Evolutionary conservation across 2,888 invertebrate genomes (phyloP).

Genomic region (Phania funesta): DNA sequence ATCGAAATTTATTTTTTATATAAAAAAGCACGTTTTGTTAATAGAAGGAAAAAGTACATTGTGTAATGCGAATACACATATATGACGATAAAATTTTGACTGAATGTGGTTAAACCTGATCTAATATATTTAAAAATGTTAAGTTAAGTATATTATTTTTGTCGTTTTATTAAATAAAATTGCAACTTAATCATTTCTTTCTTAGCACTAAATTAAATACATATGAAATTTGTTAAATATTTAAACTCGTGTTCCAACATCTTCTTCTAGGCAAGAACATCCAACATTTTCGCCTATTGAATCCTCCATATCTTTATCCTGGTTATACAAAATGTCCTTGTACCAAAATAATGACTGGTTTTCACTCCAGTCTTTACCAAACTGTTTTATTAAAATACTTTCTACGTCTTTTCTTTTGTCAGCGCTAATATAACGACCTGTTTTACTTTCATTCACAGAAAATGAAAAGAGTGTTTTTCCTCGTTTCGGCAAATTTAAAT

Average conservation of each 20-base stretch:
- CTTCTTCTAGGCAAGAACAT: no score
- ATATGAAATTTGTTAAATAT: no score
- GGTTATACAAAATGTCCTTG: neutral
- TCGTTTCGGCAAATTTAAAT: neutral
- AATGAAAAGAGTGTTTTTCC: neutral
- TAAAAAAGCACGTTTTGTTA: neutral
- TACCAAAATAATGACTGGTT: constrained; percentile 1
- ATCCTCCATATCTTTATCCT: neutral
- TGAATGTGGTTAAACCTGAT: constrained; percentile 1
- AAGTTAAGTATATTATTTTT: neutral
- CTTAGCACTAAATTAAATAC: no score
- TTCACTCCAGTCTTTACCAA: neutral
- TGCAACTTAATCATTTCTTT: neutral
- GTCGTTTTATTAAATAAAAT: neutral
- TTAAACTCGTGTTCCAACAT: neutral
- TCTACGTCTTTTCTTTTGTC: neutral
- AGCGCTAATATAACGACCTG: neutral
- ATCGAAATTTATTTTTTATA: no score
- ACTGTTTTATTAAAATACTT: neutral
- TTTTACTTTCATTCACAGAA: neutral
- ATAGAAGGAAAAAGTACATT: constrained; percentile 1
- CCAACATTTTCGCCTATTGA: neutral
- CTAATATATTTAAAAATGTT: neutral
- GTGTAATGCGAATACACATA: neutral
- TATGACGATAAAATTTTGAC: no score